Base-by-base conservation (phyloP, 1,140 invertebrate species). In the Drosophila neocordata region DNA sequence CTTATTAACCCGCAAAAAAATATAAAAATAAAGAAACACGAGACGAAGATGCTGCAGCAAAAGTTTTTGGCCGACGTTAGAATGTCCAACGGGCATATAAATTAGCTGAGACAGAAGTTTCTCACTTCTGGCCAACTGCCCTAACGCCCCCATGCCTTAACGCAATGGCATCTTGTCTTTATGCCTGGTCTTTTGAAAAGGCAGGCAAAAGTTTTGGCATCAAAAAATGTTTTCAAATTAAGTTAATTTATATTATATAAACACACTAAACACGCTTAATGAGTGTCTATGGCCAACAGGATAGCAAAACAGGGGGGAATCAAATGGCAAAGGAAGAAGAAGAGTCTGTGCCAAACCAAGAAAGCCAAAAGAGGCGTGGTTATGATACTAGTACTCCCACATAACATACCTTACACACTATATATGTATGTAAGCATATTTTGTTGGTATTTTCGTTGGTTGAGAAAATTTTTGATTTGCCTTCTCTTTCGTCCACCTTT, bases 191-290 rank as follows among this genome's bases (percentile, higher is more conserved):
- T 56, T 41, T 59, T 59, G 53, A 41, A 51, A 55, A 62, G 63
- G 69, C 79, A 75, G 79, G 78, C 83, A 88, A 87, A 87, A 62
- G 24, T 85, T 85, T 85, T 81, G 82, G 81, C 81, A 87, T 85
- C 81, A 85, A 85, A 85, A 85, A 85, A 85, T 85, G 81, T 88
- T 87, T 87, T 87, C 82, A 87, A 87, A 87, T 87, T 87, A 87
- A 87, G 75, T 83, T 88, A 82, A 87, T 87, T 87, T 88, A 87
- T 88, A 87, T 85, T 65, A 82, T 87, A 88, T 87, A 87, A 87
- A 87, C 71, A 77, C 71, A 74, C 74, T 77, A 77, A 77, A 77
- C 79, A 87, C 83, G 79, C 83, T 77, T 88, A 87, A 87, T 87
- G 82, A 87, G 82, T 67, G 53, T 64, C 63, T 55, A 53, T 44